Evolutionary conservation across 2,888 invertebrate species (phyloP), one percentile per base, ranked within the genome.

Genomic region (Heliconius cydno): DNA sequence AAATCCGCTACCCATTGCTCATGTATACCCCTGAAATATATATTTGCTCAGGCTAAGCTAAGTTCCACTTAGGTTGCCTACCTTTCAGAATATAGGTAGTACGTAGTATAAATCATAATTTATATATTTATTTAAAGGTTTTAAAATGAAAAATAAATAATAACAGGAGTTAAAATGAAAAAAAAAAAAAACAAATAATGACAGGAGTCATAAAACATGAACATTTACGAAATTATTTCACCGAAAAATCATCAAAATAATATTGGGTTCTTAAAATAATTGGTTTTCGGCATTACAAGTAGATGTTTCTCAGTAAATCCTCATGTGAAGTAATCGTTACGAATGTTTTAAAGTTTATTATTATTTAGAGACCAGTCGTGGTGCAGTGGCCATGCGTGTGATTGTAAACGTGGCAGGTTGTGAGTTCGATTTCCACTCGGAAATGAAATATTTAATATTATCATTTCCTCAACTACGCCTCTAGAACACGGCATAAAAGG

Each of bases 221-320:
- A 41, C 46, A 19, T 52, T 38, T 2, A 67, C 77, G 25, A 70
- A 77, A 80, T 76, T 46, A 77, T 34, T 78, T 65, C 30, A 74
- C 70, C 63, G 66, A 78, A 75, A 65, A 57, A 68, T 74, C 60
- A 65, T 52, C 57, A 60, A 60, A 66, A 12, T 74, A 74, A 75
- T 75, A 74, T 73, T 65, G 63, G 63, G 63, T 65, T n/a, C 13
- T 41, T 10, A 74, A 38, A 38, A 22, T 74, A 38, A 74, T 63
- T 60, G 25, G 25, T 63, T 63, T 63, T 25, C 13, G 57, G 3
- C n/a, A 60, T 38, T 60, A n/a, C 38, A 34, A 41, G 34, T 5
- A 6, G 74, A 34, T 19, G 38, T 6, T 73, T 73, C 57, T 30
- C 72, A 13, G 72, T 73, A 57, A 73, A 73, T n/a, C 9, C 71